Conservation (phyloP, 2,113 vertebrate species). For the Anser cygnoides region DNA sequence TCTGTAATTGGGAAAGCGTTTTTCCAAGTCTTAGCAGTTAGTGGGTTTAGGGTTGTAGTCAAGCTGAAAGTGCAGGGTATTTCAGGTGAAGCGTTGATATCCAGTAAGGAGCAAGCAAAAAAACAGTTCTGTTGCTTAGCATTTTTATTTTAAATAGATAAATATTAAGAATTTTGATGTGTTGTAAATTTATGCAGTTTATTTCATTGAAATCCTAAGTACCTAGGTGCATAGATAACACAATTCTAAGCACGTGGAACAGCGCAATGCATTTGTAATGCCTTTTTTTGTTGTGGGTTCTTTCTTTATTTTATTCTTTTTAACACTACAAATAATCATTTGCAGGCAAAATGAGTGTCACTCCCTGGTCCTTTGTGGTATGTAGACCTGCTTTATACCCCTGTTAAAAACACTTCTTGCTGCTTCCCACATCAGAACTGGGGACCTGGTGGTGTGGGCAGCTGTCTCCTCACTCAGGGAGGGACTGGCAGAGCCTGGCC, state of each 20-base stretch:
- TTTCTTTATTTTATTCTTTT: background rate
- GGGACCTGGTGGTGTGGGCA: background rate
- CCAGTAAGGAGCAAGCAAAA: background rate
- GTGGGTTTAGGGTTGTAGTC: background rate
- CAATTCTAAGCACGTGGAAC: background rate
- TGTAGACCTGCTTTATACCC: background rate
- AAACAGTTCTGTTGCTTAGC: background rate
- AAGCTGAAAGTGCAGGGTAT: background rate
- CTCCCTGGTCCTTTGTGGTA: background rate
- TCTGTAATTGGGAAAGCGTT: background rate
- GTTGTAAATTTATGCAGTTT: background rate
- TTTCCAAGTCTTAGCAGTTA: background rate
- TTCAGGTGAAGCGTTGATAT: background rate
- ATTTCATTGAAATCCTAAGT: background rate
- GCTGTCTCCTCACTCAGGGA: background rate
- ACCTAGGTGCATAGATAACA: background rate
- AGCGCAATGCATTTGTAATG: background rate
- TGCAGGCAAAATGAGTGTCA: background rate
- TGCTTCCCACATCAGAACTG: background rate
- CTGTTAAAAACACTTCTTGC: background rate
- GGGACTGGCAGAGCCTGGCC: background rate
- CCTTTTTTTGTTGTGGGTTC: fast-evolving
- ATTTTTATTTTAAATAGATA: background rate
- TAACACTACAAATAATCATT: background rate
- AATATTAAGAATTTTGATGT: background rate